Evolutionary conservation across 2,888 invertebrate species (phyloP), one percentile per base, ranked within the genome.

Genomic region (Phortica okadai): DNA sequence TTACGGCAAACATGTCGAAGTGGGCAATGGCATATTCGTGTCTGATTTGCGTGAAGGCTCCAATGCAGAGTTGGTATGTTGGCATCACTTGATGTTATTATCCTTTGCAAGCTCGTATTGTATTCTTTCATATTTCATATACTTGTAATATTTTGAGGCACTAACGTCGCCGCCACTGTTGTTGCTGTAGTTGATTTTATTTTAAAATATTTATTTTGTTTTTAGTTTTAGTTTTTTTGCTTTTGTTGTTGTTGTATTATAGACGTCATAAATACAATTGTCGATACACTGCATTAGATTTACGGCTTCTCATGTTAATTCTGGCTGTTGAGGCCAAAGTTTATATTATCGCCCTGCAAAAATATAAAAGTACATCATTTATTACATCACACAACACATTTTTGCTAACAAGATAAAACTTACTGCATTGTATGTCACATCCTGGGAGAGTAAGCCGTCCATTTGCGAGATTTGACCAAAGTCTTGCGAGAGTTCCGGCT

Each of bases 381-480:
- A 74, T 33, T 41, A 73, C 41, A 33, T 67, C 8, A 21, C 21
- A 21, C 21, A 21, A 21, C 21, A 21, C 21, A 21, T 21, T 21
- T 41, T 33, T 33, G 44, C n/a, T 33, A 2, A 64, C 11, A 33
- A 45, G 0, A n/a, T 16, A 74, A 1, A 14, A 84, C 89, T 86
- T 79, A 91, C 91, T 82, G 86, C 84, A 76, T 86, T 88, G 69
- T 90, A 90, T 77, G 84, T 78, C 44, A 88, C 90, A 82, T 97
- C 98, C 93, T 98, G 98, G 73, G 98, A 98, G 87, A 98, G 93
- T 88, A 98, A 94, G 76, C 97, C 97, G 91, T 98, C 98, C 93
- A 97, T 97, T 93, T 98, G 98, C 74, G 98, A 98, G 77, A 91
- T 91, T 79, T 90, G 90, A 2, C 91, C 91, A 83, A 90, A 92